Percentiles rank a stretch among this genome's conserved stretches.
These are phyloP conservation scores for Bombus sibiricus DNA, from an alignment of 1,140 invertebrate genomes.

Conservation along the genomic window DNA sequence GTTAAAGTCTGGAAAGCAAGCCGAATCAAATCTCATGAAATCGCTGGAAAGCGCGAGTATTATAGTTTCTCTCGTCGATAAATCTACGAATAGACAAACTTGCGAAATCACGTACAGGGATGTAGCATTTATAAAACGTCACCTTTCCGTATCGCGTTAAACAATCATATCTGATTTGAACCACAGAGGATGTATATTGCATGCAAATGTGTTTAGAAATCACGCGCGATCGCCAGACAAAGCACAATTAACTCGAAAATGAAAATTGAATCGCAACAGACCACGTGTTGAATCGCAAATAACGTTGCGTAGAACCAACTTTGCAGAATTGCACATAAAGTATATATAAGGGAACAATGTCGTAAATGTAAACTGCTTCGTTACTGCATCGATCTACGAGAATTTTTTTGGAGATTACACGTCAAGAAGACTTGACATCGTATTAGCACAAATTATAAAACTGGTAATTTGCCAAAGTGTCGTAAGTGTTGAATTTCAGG, in stretches of 20 bases:
- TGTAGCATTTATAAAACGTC: neutral
- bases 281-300: neutral
- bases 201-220: conserved; percentile 18
- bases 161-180: conserved; percentile 24
- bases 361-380: neutral
- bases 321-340: neutral
- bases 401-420: no score
- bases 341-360: neutral
- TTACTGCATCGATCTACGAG: no score
- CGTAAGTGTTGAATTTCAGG: no score
- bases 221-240: neutral
- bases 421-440: neutral
- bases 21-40: neutral
- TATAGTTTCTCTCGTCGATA: neutral
- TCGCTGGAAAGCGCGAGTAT: neutral
- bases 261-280: neutral
- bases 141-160: neutral
- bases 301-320: neutral
- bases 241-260: conserved; percentile 25
- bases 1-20: neutral
- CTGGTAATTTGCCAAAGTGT: no score
- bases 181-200: neutral
- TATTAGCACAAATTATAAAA: no score
- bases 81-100: neutral
- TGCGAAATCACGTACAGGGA: neutral